Conservation (phyloP, 2,888 invertebrate genomes). For the Mayetiola destructor region DNA sequence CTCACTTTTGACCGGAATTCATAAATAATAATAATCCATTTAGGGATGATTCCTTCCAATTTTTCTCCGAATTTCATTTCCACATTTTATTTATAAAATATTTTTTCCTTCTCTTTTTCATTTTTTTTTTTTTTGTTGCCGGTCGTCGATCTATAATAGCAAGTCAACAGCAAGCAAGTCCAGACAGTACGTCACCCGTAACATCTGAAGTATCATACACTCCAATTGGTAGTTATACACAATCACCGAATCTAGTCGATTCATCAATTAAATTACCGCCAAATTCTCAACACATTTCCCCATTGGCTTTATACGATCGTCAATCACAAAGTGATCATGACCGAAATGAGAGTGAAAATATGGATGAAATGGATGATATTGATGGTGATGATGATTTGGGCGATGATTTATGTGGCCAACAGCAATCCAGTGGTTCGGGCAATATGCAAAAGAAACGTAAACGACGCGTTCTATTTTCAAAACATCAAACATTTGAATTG, state of each 20-base stretch:
- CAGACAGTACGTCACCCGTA: slow-evolving; percentile 78
- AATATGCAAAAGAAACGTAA: slow-evolving; percentile 75
- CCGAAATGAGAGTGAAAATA: slow-evolving; percentile 31
- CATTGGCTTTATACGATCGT: slow-evolving; percentile 26
- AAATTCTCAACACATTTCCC: slow-evolving; percentile 10
- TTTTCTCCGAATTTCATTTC: no score
- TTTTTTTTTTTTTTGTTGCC: background rate
- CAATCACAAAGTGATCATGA: slow-evolving; percentile 25
- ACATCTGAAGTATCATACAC: slow-evolving; percentile 54
- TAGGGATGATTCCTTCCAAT: no score
- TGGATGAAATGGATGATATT: slow-evolving; percentile 37
- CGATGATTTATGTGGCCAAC: slow-evolving; percentile 23
- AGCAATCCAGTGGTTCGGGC: slow-evolving; percentile 23
- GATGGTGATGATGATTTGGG: slow-evolving; percentile 28
- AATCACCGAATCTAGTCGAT: slow-evolving; percentile 24
- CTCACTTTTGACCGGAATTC: no score
- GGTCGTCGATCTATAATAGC: no score
- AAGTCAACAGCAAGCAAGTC: slow-evolving; percentile 51
- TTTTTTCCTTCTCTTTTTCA: background rate
- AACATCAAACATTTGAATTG: slow-evolving; percentile 91
- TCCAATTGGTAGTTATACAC: slow-evolving; percentile 30
- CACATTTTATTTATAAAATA: no score
- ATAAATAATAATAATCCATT: no score
- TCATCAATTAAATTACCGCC: slow-evolving; percentile 15
- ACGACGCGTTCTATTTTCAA: slow-evolving; percentile 90